Conservation (phyloP, 2,888 invertebrate genomes). For the Drosophila affinis region DNA sequence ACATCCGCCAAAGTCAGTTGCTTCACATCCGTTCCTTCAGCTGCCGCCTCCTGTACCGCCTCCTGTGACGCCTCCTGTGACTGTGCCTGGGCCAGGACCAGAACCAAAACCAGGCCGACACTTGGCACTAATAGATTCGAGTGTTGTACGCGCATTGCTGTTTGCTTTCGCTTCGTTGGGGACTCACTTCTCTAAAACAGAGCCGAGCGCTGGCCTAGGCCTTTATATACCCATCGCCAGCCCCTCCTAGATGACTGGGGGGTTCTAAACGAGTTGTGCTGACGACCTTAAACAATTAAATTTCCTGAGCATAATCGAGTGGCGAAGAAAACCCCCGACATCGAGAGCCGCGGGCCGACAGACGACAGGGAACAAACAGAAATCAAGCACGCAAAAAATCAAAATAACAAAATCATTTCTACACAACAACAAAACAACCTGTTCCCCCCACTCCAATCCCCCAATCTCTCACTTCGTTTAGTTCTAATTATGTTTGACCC, state of each 20-base stretch:
- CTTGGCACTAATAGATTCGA: conserved; percentile 71
- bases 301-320: conserved; percentile 74
- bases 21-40: conserved; percentile 59
- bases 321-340: conserved; percentile 62
- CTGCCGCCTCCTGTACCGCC: conserved; percentile 2
- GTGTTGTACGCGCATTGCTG: conserved; percentile 57
- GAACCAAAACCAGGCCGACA: conserved; percentile 53
- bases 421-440: conserved; percentile 56
- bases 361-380: conserved; percentile 6
- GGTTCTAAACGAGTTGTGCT: conserved; percentile 65
- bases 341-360: conserved; percentile 39
- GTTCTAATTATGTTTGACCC: conserved; percentile 57
- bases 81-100: conserved; percentile 22
- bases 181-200: conserved; percentile 12
- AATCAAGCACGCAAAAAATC: not conserved
- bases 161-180: conserved; percentile 25
- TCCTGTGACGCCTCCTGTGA: conserved; percentile 2
- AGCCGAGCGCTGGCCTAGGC: conserved; percentile 22
- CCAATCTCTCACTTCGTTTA: conserved; percentile 9
- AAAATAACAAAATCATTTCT: conserved; percentile 37
- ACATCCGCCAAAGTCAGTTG: conserved; percentile 72
- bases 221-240: conserved; percentile 54
- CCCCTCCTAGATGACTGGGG: conserved; percentile 15
- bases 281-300: conserved; percentile 74
- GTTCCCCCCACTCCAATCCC: conserved; percentile 25